Base-by-base conservation (phyloP, 2,888 invertebrate genomes). In the Bombyx huttoni region DNA sequence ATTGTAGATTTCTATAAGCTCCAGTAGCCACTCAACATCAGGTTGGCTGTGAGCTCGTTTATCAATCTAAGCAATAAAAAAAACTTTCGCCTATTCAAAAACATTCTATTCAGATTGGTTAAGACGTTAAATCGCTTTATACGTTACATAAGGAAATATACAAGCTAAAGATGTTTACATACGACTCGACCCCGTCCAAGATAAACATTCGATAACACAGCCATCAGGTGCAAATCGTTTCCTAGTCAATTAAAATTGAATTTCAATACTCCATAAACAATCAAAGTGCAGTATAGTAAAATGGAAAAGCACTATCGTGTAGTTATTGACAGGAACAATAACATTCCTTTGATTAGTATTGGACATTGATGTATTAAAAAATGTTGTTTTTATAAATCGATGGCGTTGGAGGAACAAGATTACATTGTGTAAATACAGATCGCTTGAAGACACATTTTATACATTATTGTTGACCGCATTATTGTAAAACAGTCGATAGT, bases 171-270 rank as follows among this genome's bases (percentile, higher is more conserved):
- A 75, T 80, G 78, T 81, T 78, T 78, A 75, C 64, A 40, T 7
- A 10, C 40, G 40, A 7, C 40, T 7, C 40, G 40, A 40, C 40
- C 40, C 40, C 40, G 40, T 40, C 67, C 73, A 67, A 71, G 78
- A 78, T 81, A 78, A 78, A 76, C 62, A 61, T 60, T 62, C 71
- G 70, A 78, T 78, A 77, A 78, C 74, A 71, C 61, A 57, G 57
- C 65, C 62, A 68, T 67, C 69, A 69, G 60, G 65, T 68, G 65
- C 67, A 79, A 83, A 85, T 80, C 76, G 80, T 81, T 84, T 81
- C 84, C 81, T 78, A 75, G 72, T 77, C 73, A 69, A 79, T 81
- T 81, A 77, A 81, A 80, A 82, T 85, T 82, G 76, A 72, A 71
- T 83, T 84, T 81, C 78, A 79, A 82, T 79, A 69, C 71, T 70